Conservation (phyloP, 1,140 invertebrate species). For the Leptoteleia sp. region DNA sequence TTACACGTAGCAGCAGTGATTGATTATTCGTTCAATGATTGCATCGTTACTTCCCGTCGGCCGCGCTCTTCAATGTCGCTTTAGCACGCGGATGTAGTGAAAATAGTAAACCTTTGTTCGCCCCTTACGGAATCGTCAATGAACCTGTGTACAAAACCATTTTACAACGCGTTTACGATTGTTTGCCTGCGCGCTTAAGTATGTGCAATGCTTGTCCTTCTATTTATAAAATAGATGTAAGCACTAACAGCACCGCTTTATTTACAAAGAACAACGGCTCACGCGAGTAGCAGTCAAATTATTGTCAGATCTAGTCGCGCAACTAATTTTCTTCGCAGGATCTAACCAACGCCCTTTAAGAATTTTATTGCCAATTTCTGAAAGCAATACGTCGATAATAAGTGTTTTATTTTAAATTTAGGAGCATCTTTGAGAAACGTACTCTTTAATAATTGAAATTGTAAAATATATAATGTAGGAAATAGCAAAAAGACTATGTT, state of each 20-base stretch:
- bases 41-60: constrained; percentile 12
- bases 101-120: constrained; percentile 50
- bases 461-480: no score
- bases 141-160: constrained; percentile 41
- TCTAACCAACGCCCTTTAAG: no score
- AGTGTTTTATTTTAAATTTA: no score
- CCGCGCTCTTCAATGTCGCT: constrained; percentile 18
- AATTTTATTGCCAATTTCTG: no score
- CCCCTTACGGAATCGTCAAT: constrained; percentile 29
- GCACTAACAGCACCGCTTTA: constrained; percentile 30
- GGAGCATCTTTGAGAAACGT: no score
- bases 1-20: constrained; percentile 32
- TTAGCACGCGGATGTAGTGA: constrained; percentile 38
- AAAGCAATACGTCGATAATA: no score
- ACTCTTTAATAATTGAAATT: no score
- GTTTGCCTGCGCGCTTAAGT: constrained; percentile 23
- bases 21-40: constrained; percentile 42
- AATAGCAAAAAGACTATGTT: no score
- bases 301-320: constrained; percentile 16
- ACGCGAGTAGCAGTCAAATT: constrained; percentile 28
- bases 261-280: constrained; percentile 49
- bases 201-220: constrained; percentile 33
- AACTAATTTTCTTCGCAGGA: no score
- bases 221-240: constrained; percentile 64
- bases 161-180: constrained; percentile 38